Evolutionary conservation across 2,888 invertebrate genomes (phyloP), one percentile per base, ranked within the genome.

Genomic region (Polyommatus icarus): DNA sequence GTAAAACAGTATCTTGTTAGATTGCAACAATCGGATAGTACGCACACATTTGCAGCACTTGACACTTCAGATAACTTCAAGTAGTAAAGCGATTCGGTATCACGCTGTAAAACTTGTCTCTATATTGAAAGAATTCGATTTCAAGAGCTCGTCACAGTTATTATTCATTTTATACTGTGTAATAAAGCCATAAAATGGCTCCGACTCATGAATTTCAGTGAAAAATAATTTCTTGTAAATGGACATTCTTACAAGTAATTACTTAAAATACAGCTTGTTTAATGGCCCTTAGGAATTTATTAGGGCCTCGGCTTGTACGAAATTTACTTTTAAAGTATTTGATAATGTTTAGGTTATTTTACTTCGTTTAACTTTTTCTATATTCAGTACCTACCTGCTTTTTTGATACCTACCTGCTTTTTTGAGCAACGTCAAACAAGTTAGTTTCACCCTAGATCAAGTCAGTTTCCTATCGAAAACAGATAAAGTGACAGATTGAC

Each of bases 191-290:
- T 67, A 67, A 67, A 67, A 29, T 67, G 0, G 29, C 15, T 29
- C 3, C 29, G 67, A 29, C 67, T 32, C 29, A 67, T 29, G 67
- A 67, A 67, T 67, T 67, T 67, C 29, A 15, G 29, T 6, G 29
- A 5, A 67, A 61, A 67, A 67, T 67, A 67, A 67, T 67, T 67
- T 67, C 67, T 29, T 67, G 67, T 67, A 67, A 15, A 67, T 4
- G 67, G 67, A 32, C 67, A 32, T 7, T 67, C 29, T 67, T 67
- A 67, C 67, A 67, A 67, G 67, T 15, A 67, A 67, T 67, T 29
- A 67, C 32, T 67, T 29, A 67, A 67, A 67, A 29, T 67, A 67
- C 67, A 67, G 67, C 15, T 12, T 29, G 29, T 67, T 67, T 67
- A 67, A 67, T 67, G 67, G 67, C 15, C 29, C 20, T 61, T 24